Conservation (phyloP, 2,888 invertebrate genomes). For the Eumacrocentrus americanus region DNA sequence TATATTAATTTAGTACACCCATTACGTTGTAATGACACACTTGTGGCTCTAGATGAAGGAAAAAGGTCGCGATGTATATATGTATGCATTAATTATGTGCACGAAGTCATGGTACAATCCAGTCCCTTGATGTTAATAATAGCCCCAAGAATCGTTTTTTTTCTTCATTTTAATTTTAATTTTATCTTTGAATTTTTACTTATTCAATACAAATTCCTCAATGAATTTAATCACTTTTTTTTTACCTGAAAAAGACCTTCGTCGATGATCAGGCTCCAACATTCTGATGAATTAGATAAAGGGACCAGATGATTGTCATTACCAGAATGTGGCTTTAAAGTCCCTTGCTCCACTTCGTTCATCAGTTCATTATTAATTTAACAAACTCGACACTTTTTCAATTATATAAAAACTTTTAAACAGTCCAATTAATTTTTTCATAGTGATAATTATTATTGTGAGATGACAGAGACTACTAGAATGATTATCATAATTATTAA, state of each 20-base stretch:
- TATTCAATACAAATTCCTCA: neutral
- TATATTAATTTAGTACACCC: constrained; percentile 52
- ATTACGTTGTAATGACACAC: constrained; percentile 45
- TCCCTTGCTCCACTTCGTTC: neutral
- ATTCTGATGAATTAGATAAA: constrained; percentile 51
- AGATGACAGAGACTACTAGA: no score
- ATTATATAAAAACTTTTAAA: neutral
- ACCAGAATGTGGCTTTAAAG: constrained; percentile 45
- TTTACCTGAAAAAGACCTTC: constrained; percentile 45
- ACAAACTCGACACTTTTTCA: neutral
- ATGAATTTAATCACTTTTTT: no score
- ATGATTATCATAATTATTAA: no score
- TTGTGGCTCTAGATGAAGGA: constrained; percentile 33
- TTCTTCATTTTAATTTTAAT: no score
- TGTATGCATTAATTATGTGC: constrained; percentile 37
- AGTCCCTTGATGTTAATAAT: no score
- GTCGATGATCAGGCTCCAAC: constrained; percentile 55
- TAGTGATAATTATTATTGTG: no score
- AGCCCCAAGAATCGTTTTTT: no score
- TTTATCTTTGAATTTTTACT: no score
- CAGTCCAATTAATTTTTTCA: no score
- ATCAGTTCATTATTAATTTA: neutral
- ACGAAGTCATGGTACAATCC: constrained; percentile 31
- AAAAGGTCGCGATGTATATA: constrained; percentile 33
- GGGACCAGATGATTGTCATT: constrained; percentile 20